A percentile compares a stretch with the other conserved stretches of the same genome.
phyloP scores from a whole-genome alignment of 2,113 vertebrate species.

The Typhlomys cinereus region DNA sequence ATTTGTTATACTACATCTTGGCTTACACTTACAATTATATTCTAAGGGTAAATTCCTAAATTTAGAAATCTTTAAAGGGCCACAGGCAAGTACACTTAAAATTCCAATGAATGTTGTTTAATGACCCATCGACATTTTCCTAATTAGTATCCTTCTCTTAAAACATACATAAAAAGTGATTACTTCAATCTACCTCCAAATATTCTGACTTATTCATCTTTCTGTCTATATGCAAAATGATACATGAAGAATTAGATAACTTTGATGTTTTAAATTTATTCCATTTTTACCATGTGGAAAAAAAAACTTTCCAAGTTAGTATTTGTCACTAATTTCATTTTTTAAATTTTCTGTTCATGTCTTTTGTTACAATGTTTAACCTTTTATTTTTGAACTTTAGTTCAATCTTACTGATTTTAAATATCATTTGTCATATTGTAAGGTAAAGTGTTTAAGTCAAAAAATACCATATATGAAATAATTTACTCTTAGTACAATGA shows the following conservation, averaged over 20 bases:
- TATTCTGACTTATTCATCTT: conserved; percentile 9
- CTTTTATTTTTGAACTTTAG: neutral
- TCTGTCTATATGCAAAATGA: neutral
- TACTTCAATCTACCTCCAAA: neutral
- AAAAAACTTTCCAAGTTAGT: conserved; percentile 2
- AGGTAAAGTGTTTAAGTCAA: neutral
- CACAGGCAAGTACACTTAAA: neutral
- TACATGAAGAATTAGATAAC: neutral
- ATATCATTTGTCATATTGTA: neutral
- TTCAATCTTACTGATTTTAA: neutral
- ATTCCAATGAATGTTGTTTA: neutral
- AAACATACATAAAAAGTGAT: neutral
- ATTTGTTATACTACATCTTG: neutral
- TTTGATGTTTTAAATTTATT: neutral
- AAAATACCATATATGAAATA: neutral
- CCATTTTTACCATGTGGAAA: neutral
- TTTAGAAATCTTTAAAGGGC: neutral
- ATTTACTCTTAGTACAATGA: neutral
- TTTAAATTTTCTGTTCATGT: neutral
- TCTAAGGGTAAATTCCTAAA: neutral
- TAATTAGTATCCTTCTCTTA: neutral
- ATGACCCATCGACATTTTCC: neutral
- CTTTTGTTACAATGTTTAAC: neutral
- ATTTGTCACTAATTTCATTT: neutral
- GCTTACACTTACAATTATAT: neutral